Evolutionary conservation across 2,888 invertebrate genomes (phyloP), one percentile per base, ranked within the genome.

Genomic region (Coenonympha arcania): DNA sequence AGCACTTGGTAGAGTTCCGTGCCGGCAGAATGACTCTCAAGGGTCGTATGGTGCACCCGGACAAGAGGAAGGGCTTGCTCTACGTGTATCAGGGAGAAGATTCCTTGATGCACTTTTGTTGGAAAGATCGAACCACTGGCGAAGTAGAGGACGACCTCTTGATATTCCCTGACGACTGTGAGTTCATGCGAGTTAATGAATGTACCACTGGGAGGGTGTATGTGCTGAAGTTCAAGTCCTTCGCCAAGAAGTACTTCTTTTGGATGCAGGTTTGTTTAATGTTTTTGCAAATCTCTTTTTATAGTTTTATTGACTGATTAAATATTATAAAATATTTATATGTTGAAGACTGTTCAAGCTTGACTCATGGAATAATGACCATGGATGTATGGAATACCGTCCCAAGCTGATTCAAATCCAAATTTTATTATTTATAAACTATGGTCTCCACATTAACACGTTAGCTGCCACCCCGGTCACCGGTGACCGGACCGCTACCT

Each of bases 161-260:
- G 49, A 98, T 99, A 61, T 99, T 99, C 68, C 99, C 99, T 4
- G 99, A 99, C 76, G 99, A 99, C 77, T 96, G 96, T 69, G 99
- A 99, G 79, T 99, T 98, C 84, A 94, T 96, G 56, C 91, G 92
- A 60, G 96, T 99, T 0, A 90, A 93, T 50, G 96, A 98, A 71
- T 99, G 99, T 73, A 96, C 96, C 44, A 96, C 97, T 31, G 99
- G 99, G 1, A 90, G 99, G 57, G 99, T 97, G 0, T 99, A 94
- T 86, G 91, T 99, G 30, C 86, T 99, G 47, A 97, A 96, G 79
- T 99, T 99, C 77, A 99, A 98, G 77, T 94, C 95, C 0, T 95
- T 96, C 4, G 92, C 92, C 16, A 91, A 96, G 64, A 95, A 95
- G 68, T 93, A 96, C 71, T 98, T 99, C 86, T 99, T 98, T 78